A percentile compares a stretch with the other conserved stretches of the same genome.
Conservation (phyloP, 2,113 vertebrate species). For the Rhinopomastus cyanomelas region DNA sequence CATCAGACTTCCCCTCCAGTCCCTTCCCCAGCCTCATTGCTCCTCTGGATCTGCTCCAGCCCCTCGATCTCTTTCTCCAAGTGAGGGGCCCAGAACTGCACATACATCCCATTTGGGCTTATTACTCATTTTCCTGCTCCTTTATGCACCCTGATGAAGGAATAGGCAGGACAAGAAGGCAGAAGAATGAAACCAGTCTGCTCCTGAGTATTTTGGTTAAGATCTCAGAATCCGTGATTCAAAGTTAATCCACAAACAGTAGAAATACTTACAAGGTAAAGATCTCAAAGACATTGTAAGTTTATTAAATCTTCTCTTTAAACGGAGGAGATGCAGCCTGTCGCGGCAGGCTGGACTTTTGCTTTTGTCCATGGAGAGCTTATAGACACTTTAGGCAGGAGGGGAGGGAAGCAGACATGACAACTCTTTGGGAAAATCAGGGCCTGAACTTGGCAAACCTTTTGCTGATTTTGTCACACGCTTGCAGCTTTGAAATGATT, state of each 20-base stretch:
- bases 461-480: conserved; percentile 71
- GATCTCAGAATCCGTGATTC: conserved; percentile 10
- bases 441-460: conserved; percentile 76
- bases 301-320: conserved; percentile 51
- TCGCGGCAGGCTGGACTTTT: conserved; percentile 33
- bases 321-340: background rate
- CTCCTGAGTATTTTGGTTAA: background rate
- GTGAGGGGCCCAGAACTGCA: no score
- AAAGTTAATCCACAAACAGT: conserved; percentile 3
- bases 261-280: conserved; percentile 31
- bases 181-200: background rate
- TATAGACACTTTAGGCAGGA: conserved; percentile 5
- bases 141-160: background rate
- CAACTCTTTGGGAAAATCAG: conserved; percentile 51
- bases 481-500: conserved; percentile 77
- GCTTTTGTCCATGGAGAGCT: conserved; percentile 28
- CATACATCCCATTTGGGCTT: background rate
- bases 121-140: background rate
- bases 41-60: no score
- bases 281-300: conserved; percentile 30
- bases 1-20: no score
- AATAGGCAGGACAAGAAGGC: background rate
- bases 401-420: conserved; percentile 25
- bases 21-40: no score
- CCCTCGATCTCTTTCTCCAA: no score